Conservation (phyloP, 2,113 vertebrate species). For the Nerophis ophidion region DNA sequence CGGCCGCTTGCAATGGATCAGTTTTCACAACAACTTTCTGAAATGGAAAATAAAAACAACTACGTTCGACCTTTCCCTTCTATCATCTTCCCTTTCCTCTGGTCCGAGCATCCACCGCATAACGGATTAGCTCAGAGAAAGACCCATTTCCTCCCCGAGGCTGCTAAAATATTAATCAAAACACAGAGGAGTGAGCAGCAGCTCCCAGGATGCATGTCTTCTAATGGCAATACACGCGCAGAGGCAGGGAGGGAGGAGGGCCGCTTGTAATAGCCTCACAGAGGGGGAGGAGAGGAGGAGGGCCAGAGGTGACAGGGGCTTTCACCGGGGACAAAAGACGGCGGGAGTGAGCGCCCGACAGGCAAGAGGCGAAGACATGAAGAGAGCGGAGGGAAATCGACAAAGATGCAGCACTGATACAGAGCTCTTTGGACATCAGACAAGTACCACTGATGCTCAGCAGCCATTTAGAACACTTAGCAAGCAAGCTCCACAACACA, state of each 20-base stretch:
- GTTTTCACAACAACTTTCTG: conserved; percentile 52
- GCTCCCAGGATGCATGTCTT: conserved; percentile 89
- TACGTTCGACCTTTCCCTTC: conserved; percentile 61
- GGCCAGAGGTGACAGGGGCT: conserved; percentile 69
- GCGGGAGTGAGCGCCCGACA: conserved; percentile 44
- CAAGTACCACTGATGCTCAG: conserved; percentile 33
- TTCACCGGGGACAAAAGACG: conserved; percentile 66
- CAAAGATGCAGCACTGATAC: conserved; percentile 33
- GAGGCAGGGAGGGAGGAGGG: conserved; percentile 78
- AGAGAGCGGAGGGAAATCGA: conserved; percentile 37
- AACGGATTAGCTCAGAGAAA: conserved; percentile 92
- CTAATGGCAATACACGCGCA: conserved; percentile 85
- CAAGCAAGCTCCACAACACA: conserved; percentile 31
- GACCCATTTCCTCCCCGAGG: conserved; percentile 87
- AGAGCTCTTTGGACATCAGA: conserved; percentile 56
- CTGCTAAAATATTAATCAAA: conserved; percentile 99
- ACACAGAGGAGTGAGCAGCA: conserved; percentile 85
- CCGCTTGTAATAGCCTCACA: conserved; percentile 80
- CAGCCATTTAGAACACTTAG: conserved; percentile 37
- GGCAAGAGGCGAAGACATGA: conserved; percentile 42
- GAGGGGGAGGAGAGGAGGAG: conserved; percentile 73
- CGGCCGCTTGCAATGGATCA: conserved; percentile 26
- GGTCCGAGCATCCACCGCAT: conserved; percentile 75
- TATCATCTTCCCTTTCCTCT: conserved; percentile 62
- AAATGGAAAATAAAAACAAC: conserved; percentile 62